These are phyloP conservation scores for Trypoxylon attenuatum DNA, from an alignment of 2,888 invertebrate species.

Conservation along the genomic window DNA sequence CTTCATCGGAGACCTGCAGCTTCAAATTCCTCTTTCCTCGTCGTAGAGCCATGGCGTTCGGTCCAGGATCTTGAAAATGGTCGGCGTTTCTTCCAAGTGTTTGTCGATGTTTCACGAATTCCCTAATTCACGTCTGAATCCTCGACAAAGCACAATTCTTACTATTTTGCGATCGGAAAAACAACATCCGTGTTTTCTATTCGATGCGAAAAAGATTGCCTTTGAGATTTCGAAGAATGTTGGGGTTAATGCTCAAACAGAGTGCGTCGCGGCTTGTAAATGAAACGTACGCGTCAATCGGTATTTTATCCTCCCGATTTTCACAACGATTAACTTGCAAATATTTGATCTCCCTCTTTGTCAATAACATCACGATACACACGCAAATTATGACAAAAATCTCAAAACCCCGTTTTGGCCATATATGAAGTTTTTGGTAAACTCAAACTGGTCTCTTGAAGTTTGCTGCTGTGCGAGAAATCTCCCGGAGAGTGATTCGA, in stretches of 20 bases:
- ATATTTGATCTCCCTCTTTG: slow-evolving; percentile 17
- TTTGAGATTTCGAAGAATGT: not conserved
- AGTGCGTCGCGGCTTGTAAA: not conserved
- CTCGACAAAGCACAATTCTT: too few relatives aligned
- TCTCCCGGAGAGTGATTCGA: too few relatives aligned
- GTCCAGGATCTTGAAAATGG: slow-evolving; percentile 10
- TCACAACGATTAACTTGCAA: not conserved
- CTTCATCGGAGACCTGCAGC: slow-evolving; percentile 76
- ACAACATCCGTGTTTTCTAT: too few relatives aligned
- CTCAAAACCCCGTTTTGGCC: slow-evolving; percentile 54
- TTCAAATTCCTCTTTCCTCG: slow-evolving; percentile 74
- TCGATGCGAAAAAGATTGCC: not conserved
- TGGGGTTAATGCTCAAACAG: not conserved
- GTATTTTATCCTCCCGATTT: not conserved
- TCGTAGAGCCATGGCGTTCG: slow-evolving; percentile 65
- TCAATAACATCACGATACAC: slow-evolving; percentile 36
- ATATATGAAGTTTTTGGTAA: slow-evolving; percentile 67
- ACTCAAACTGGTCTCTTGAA: slow-evolving; percentile 55
- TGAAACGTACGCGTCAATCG: not conserved
- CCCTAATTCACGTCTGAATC: too few relatives aligned
- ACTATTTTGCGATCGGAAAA: too few relatives aligned
- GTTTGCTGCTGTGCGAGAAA: not conserved
- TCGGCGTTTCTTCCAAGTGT: slow-evolving; percentile 18
- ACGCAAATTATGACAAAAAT: slow-evolving; percentile 31
- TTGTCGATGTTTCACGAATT: slow-evolving; percentile 12